Conservation (phyloP, 2,113 vertebrate genomes). For the Grammatotria lemairii region DNA sequence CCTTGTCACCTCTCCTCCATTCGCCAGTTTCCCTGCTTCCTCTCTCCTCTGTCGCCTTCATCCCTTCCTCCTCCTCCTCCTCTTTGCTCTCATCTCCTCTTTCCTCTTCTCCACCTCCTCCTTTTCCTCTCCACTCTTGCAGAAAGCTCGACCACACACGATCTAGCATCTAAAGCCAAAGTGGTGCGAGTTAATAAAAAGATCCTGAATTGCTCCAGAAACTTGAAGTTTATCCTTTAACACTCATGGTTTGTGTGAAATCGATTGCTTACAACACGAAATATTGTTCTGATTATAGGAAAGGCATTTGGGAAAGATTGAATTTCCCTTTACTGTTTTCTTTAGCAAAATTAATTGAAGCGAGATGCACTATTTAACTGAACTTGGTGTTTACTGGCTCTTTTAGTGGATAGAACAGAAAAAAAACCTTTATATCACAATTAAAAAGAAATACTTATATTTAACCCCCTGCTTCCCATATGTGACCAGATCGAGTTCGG, state of each 20-base stretch:
- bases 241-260: background rate
- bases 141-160: slow-evolving; percentile 46
- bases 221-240: background rate
- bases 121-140: slow-evolving; percentile 4
- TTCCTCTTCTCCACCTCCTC: background rate
- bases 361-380: background rate
- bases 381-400: background rate
- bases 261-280: background rate
- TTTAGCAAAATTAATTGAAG: background rate
- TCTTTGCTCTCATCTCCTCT: background rate
- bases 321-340: background rate
- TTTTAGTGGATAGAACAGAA: background rate
- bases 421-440: background rate
- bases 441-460: rapidly evolving
- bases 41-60: slow-evolving; percentile 43
- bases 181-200: background rate
- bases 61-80: slow-evolving; percentile 31
- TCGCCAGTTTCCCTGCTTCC: slow-evolving; percentile 40
- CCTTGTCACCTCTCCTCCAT: slow-evolving; percentile 64
- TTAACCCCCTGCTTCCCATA: background rate
- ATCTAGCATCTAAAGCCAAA: background rate
- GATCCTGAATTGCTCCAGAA: background rate
- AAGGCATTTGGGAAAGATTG: background rate
- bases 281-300: background rate
- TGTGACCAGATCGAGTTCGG: background rate